These are phyloP conservation scores for Hirundichthys speculiger DNA, from an alignment of 2,113 vertebrate species.

Conservation along the genomic window DNA sequence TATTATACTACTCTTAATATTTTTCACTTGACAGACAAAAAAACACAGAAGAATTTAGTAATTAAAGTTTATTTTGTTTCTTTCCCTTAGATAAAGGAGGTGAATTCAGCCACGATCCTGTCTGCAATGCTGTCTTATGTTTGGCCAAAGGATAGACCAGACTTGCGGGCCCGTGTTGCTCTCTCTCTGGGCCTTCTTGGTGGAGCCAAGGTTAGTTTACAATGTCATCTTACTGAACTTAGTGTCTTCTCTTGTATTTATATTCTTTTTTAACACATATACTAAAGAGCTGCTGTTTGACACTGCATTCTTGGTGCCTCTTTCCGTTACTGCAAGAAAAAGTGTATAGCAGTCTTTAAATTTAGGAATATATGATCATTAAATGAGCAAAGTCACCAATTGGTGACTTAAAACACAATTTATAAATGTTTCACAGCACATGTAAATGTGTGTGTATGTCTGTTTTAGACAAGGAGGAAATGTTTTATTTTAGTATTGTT, in stretches of 20 bases:
- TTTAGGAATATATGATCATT: no score
- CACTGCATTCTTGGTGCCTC: not conserved
- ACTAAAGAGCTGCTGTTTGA: not conserved
- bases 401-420: no score
- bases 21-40: not conserved
- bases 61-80: constrained; percentile 13
- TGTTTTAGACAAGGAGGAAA: no score
- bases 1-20: not conserved
- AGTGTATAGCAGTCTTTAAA: no score
- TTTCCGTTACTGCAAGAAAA: no score
- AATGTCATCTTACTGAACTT: not conserved
- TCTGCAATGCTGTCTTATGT: constrained; percentile 93
- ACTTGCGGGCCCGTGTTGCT: constrained; percentile 91
- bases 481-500: no score
- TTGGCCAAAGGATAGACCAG: constrained; percentile 95
- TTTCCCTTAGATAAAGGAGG: constrained; percentile 87
- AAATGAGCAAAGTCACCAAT: no score
- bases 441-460: no score
- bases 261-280: not conserved
- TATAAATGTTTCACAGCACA: no score
- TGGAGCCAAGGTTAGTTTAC: constrained; percentile 87
- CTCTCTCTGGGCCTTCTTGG: constrained; percentile 90
- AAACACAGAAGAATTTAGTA: constrained; percentile 6
- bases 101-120: constrained; percentile 88
- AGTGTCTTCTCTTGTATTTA: not conserved